These are phyloP conservation scores for Periophthalmus magnuspinnatus DNA, from an alignment of 2,797 vertebrate species.

Conservation along the genomic window DNA sequence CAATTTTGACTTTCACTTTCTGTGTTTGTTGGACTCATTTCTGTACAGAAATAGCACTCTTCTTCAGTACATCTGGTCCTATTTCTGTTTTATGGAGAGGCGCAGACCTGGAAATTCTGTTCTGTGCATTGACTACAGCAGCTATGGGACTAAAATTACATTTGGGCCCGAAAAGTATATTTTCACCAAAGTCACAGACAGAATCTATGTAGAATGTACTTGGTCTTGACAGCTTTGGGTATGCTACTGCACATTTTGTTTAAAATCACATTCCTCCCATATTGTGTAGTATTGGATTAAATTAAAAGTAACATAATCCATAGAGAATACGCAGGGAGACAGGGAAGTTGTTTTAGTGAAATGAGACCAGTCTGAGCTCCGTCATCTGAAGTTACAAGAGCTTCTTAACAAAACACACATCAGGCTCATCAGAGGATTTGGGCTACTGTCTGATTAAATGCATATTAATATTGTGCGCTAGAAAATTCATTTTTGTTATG, in stretches of 20 bases:
- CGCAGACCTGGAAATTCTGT: constrained; percentile 23
- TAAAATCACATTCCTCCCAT: not conserved
- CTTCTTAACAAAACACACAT: not conserved
- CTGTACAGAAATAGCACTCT: constrained; percentile 32
- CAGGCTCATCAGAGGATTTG: no score
- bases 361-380: not conserved
- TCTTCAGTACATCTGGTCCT: constrained; percentile 19
- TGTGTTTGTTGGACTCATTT: constrained; percentile 6
- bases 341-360: not conserved
- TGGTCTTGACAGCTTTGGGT: constrained; percentile 10
- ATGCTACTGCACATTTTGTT: not conserved
- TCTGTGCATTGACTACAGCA: constrained; percentile 10
- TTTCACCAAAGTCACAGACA: not conserved
- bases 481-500: not conserved
- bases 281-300: not conserved
- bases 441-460: not conserved
- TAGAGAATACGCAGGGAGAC: not conserved
- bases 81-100: constrained; percentile 31
- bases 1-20: not conserved
- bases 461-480: not conserved
- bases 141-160: constrained; percentile 7
- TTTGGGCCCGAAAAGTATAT: constrained; percentile 12
- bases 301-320: not conserved
- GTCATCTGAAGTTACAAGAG: not conserved
- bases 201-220: constrained; percentile 5